Conservation (phyloP, 1,140 invertebrate species). For the Ditylenchus dipsaci region DNA sequence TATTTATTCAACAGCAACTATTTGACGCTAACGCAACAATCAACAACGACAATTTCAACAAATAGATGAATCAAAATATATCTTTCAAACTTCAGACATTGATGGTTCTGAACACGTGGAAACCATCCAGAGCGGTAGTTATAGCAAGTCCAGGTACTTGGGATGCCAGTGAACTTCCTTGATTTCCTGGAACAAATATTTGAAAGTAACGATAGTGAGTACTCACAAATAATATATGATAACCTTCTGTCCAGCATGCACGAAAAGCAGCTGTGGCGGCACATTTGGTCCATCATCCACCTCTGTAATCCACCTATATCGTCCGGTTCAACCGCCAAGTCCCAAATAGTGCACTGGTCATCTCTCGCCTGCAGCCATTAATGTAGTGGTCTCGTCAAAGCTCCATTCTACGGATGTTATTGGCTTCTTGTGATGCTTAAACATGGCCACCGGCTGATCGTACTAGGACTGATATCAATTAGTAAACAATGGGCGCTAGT, state of each 20-base stretch:
- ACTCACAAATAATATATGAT: neutral
- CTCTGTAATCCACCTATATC: neutral
- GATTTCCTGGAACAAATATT: slow-evolving; percentile 61
- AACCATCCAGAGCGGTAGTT: slow-evolving; percentile 87
- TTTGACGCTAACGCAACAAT: no score
- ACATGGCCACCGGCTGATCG: slow-evolving; percentile 75
- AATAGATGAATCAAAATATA: no score
- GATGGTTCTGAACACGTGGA: slow-evolving; percentile 96
- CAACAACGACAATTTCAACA: no score
- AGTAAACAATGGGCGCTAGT: no score
- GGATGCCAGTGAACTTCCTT: slow-evolving; percentile 99
- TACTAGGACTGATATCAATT: slow-evolving; percentile 38
- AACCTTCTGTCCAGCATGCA: slow-evolving; percentile 87
- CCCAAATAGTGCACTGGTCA: slow-evolving; percentile 94
- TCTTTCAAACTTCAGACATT: slow-evolving; percentile 72
- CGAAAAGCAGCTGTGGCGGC: slow-evolving; percentile 90
- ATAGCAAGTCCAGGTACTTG: slow-evolving; percentile 86
- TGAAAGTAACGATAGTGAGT: slow-evolving; percentile 5
- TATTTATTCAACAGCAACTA: no score
- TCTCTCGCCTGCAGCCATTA: slow-evolving; percentile 88
- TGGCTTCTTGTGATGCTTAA: slow-evolving; percentile 84
- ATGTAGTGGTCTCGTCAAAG: slow-evolving; percentile 80
- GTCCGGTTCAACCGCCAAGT: slow-evolving; percentile 76
- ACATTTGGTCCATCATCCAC: slow-evolving; percentile 63
- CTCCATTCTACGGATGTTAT: slow-evolving; percentile 96